Base-by-base conservation (phyloP, 1,140 invertebrate species). In the Ips typographus region DNA sequence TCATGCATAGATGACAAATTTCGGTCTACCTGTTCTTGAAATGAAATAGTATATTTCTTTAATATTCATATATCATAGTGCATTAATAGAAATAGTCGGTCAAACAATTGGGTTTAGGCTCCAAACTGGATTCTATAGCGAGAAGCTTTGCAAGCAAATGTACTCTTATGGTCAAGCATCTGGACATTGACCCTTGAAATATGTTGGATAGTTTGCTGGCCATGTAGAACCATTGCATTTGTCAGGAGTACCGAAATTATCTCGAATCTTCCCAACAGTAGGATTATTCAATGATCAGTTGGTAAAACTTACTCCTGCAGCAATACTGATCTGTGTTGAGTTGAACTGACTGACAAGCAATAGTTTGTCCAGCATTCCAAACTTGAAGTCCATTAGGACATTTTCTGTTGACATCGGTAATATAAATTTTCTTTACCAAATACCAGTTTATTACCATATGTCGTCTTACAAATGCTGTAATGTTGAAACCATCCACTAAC, bases 271-370 rank as follows among this genome's bases (percentile, higher is more conserved):
- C 7, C 7, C 44, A 49, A 49, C 22, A 22, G 22, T 22, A 22
- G 1, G 22, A 49, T 49, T 49, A 49, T 49, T 49, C 3, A 22
- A 8, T 2, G 44, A 49, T 49, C 4, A 3, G 8, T 8, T 40
- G n/a, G 36, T 5, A 8, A 6, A 38, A 37, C 2, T 68, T 57
- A 64, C 76, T 82, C 77, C 60, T 76, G 76, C 81, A 71, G 62
- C 80, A 73, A 72, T 84, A 84, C 53, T 82, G 61, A 58, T 81
- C 81, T 5, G 78, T 80, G 52, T 82, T 77, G 65, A 81, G 83
- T 6, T 75, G 76, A 7, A 82, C 83, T 56, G 80, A 82, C 63
- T 82, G 82, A 71, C 83, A 84, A 38, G 75, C 83, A 39, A 85
- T 79, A 8, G 76, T 73, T 7, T 57, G 78, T 53, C 70, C 74